Percentiles rank a stretch among this genome's conserved stretches.
These are phyloP conservation scores for Habropoda laboriosa DNA, from an alignment of 1,140 invertebrate genomes.

Conservation along the genomic window DNA sequence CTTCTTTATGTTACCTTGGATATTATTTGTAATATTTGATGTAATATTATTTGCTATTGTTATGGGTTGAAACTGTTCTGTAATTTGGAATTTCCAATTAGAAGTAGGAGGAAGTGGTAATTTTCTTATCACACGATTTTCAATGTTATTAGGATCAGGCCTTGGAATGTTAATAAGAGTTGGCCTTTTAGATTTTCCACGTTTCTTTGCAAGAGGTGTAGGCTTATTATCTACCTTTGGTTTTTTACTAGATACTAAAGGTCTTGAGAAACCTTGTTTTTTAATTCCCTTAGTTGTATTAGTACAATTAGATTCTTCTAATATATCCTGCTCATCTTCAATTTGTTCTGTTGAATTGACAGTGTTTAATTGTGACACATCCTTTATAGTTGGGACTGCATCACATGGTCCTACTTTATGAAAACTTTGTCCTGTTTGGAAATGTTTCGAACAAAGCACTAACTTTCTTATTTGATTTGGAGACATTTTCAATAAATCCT, in stretches of 20 bases:
- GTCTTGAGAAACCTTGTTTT: conserved; percentile 57
- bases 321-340: conserved; percentile 45
- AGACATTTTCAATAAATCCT: conserved; percentile 80
- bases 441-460: conserved; percentile 79
- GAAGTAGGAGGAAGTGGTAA: conserved; percentile 74
- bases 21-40: conserved; percentile 62
- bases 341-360: conserved; percentile 27
- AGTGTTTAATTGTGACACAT: conserved; percentile 37
- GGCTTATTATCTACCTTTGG: conserved; percentile 78
- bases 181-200: conserved; percentile 77
- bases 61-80: conserved; percentile 77
- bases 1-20: conserved; percentile 73
- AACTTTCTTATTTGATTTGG: conserved; percentile 80
- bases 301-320: conserved; percentile 42
- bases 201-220: conserved; percentile 78
- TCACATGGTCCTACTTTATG: conserved; percentile 77
- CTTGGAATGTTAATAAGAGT: conserved; percentile 78
- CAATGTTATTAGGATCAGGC: conserved; percentile 70
- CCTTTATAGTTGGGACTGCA: conserved; percentile 76
- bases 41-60: conserved; percentile 73
- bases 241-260: conserved; percentile 79
- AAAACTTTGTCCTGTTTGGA: conserved; percentile 77
- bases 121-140: conserved; percentile 72
- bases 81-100: conserved; percentile 76
- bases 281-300: conserved; percentile 47